These are phyloP conservation scores for Protaetia brevitarsis DNA, from an alignment of 1,140 invertebrate genomes.

Conservation along the genomic window DNA sequence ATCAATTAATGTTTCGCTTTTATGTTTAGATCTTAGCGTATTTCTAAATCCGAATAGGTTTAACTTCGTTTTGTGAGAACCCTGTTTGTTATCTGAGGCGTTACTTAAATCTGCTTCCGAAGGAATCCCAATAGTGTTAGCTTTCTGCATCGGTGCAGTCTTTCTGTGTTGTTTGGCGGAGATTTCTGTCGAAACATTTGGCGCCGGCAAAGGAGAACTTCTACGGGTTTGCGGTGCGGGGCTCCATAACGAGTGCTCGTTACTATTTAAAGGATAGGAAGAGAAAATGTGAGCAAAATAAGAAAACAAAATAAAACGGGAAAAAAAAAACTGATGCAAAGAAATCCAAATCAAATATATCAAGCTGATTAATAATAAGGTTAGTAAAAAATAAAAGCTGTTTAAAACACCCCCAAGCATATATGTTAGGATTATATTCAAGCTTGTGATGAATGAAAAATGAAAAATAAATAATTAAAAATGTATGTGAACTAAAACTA, in stretches of 20 bases:
- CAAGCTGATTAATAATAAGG: too few relatives aligned
- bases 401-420: too few relatives aligned
- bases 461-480: too few relatives aligned
- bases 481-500: too few relatives aligned
- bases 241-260: conserved; percentile 36
- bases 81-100: conserved; percentile 28
- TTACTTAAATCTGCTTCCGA: conserved; percentile 44
- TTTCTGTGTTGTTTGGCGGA: conserved; percentile 41
- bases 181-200: conserved; percentile 34
- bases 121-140: conserved; percentile 59
- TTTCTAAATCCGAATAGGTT: conserved; percentile 44
- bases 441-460: too few relatives aligned
- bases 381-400: too few relatives aligned
- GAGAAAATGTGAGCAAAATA: conserved; percentile 44
- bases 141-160: conserved; percentile 52
- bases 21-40: conserved; percentile 44
- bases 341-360: conserved; percentile 44
- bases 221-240: conserved; percentile 37
- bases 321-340: too few relatives aligned
- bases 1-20: conserved; percentile 41
- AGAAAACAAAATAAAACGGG: conserved; percentile 31
- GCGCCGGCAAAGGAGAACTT: conserved; percentile 43
- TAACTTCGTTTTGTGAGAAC: conserved; percentile 32
- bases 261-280: conserved; percentile 28
- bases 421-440: too few relatives aligned